Base-by-base conservation (phyloP, 2,113 vertebrate genomes). In the Elanoides forficatus region DNA sequence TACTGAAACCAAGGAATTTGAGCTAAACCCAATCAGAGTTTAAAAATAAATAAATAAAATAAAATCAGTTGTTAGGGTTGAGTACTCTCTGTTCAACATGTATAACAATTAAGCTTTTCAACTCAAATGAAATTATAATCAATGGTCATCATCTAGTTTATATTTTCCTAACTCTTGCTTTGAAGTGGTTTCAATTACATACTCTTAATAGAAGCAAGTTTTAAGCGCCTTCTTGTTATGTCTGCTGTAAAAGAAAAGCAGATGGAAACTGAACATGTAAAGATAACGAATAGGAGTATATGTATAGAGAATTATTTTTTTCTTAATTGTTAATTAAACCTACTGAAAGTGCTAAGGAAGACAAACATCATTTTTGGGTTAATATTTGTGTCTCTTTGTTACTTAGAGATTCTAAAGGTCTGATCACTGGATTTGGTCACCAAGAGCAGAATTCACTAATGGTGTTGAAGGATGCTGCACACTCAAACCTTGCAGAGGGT, bases 181-280 rank as follows among this genome's bases (percentile, higher is more conserved):
- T 97, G 88, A 94, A 92, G 83, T n/a, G 40, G 80, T 95, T 94
- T 95, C 76, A 72, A 30, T 92, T 95, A 45, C 22, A 0, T 56
- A 60, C 15, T 75, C 56, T 93, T 53, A 72, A 76, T 52, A 85
- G 84, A 92, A 89, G 25, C 17, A 81, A 72, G 45, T 89, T 88
- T 95, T 95, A 95, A 89, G 9, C 6, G 2, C 34, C 17, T 80
- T 65, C 52, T 90, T 97, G 55, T 94, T 95, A 91, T 93, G 93
- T 91, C 88, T 91, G 25, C 53, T 91, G 47, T 79, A 72, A 96
- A 97, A 89, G 65, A 84, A 91, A 95, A 89, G 36, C 83, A 94
- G 88, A 95, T 84, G 72, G 60, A 79, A 96, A 58, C 3, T 52
- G 17, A 88, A 65, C 70, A 10, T 40, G 89, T 90, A 56, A 92